phyloP scores from a whole-genome alignment of 2,797 vertebrate species.

The Eospalax fontanierii region DNA sequence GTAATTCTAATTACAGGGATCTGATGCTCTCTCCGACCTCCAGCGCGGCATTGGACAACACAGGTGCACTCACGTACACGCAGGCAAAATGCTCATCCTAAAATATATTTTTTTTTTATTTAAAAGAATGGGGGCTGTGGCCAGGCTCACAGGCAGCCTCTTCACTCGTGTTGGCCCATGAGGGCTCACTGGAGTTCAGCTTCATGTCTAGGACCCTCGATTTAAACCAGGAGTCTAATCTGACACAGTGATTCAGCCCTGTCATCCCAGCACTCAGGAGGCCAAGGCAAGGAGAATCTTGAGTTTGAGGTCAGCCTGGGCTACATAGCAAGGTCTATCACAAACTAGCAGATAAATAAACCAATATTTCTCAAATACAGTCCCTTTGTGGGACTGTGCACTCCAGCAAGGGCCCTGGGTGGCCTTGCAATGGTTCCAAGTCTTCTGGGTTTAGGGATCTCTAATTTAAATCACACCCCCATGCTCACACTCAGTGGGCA shows the following conservation, averaged over 20 bases:
- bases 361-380: neutral
- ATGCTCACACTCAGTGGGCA: no score
- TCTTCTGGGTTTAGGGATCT: neutral
- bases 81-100: no score
- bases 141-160: neutral
- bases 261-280: neutral
- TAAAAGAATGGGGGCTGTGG: no score
- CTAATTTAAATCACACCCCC: neutral
- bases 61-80: no score
- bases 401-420: neutral
- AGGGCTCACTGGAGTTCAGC: fast-evolving
- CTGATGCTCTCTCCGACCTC: no score
- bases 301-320: neutral
- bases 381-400: neutral
- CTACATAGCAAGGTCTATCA: neutral
- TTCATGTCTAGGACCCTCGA: neutral
- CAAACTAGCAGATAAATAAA: neutral
- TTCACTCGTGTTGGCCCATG: neutral
- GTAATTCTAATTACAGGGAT: neutral
- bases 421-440: neutral
- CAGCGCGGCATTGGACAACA: no score
- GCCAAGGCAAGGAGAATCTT: neutral
- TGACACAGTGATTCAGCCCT: neutral
- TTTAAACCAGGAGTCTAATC: neutral
- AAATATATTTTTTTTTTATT: no score